Percentiles rank a stretch among this genome's conserved stretches.
phyloP scores from a whole-genome alignment of 2,888 invertebrate species.

The Isoperla grammatica region DNA sequence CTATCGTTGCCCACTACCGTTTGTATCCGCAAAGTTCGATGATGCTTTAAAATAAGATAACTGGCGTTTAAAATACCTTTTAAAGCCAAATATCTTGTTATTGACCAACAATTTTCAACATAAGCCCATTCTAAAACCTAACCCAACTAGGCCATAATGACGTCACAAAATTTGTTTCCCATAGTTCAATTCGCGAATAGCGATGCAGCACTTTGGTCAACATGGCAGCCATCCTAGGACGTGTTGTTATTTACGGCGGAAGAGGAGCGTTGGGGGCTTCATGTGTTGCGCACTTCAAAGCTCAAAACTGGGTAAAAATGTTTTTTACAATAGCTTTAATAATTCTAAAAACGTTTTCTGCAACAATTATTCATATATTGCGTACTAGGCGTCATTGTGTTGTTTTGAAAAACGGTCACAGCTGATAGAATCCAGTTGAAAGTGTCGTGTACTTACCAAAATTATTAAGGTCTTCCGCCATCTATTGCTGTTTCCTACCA shows the following conservation, averaged over 20 bases:
- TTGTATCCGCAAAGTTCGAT: constrained; percentile 20
- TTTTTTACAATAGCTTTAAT: neutral
- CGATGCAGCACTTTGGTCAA: constrained; percentile 18
- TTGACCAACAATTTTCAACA: constrained; percentile 56
- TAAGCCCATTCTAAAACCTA: constrained; percentile 63
- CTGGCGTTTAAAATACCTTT: constrained; percentile 12
- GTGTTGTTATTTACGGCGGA: constrained; percentile 90
- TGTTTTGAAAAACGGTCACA: neutral
- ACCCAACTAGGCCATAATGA: constrained; percentile 64
- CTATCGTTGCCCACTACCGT: constrained; percentile 21
- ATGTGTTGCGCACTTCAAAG: constrained; percentile 83
- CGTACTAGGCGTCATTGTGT: neutral
- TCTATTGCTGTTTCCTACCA: no score
- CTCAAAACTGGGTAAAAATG: constrained; percentile 70
- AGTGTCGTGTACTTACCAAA: no score
- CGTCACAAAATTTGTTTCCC: constrained; percentile 44
- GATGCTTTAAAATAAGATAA: no score
- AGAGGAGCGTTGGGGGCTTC: constrained; percentile 90
- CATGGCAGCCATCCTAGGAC: constrained; percentile 44
- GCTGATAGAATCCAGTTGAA: neutral
- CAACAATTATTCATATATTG: neutral
- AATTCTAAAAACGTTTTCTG: neutral
- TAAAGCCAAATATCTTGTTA: constrained; percentile 43
- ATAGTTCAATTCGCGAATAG: constrained; percentile 23
- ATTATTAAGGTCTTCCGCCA: no score